A percentile compares a stretch with the other conserved stretches of the same genome.
These are phyloP conservation scores for Heliopora coerulea DNA, from an alignment of 92 coral and sea anemone genomes.

Conservation along the genomic window DNA sequence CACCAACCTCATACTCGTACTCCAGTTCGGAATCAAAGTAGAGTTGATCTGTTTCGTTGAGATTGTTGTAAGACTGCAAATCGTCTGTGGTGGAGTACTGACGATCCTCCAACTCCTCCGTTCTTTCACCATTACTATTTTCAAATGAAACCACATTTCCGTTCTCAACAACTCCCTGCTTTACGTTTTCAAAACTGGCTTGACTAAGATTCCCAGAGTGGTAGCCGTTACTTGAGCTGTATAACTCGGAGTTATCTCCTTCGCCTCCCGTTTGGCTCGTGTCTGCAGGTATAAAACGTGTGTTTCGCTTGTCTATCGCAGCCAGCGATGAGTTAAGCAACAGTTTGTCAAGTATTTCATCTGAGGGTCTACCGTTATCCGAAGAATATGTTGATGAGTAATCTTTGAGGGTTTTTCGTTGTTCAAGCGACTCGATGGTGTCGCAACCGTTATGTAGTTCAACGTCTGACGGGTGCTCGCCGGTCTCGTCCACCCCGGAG, in stretches of 20 bases:
- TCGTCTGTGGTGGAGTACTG: background rate
- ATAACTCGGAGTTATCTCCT: slow-evolving; percentile 16
- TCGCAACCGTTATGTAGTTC: slow-evolving; percentile 29
- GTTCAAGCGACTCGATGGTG: background rate
- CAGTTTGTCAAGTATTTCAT: slow-evolving; percentile 15
- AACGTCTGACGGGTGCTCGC: slow-evolving; percentile 38
- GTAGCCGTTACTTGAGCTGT: slow-evolving; percentile 35
- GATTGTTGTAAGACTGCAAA: background rate
- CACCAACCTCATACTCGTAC: slow-evolving; percentile 95
- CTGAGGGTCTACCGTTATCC: slow-evolving; percentile 15
- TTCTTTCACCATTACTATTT: background rate
- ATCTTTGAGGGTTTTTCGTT: background rate
- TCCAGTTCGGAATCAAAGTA: slow-evolving; percentile 95
- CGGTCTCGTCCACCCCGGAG: slow-evolving; percentile 42
- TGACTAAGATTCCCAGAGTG: slow-evolving; percentile 38
- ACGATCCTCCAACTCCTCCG: background rate
- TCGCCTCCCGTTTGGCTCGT: slow-evolving; percentile 10
- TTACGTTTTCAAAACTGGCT: slow-evolving; percentile 35
- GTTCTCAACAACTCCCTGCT: slow-evolving; percentile 19
- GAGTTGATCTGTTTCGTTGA: slow-evolving; percentile 74
- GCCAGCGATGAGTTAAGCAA: slow-evolving; percentile 30
- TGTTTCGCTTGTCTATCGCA: slow-evolving; percentile 19
- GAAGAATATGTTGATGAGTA: slow-evolving; percentile 4
- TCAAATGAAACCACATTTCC: slow-evolving; percentile 3
- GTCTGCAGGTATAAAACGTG: slow-evolving; percentile 5